phyloP scores from a whole-genome alignment of 1,140 invertebrate genomes.

The Arion vulgaris region DNA sequence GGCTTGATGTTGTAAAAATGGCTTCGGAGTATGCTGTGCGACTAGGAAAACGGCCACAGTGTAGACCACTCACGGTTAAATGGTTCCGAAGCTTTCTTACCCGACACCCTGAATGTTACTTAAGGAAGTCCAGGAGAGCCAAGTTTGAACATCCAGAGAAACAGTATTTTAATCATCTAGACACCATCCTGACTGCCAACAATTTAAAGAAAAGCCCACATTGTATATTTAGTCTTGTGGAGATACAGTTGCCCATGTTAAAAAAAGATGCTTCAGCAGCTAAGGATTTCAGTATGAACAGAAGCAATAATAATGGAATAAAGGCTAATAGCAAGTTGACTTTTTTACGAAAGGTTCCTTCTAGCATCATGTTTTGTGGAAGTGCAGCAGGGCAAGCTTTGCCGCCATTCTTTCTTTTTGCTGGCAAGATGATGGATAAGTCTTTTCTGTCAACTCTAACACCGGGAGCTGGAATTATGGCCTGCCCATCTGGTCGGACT shows the following conservation, averaged over 20 bases:
- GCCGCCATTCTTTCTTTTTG: slow-evolving; percentile 24
- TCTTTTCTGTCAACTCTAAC: neutral
- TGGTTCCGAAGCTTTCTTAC: slow-evolving; percentile 36
- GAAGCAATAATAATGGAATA: neutral
- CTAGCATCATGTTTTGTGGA: slow-evolving; percentile 24
- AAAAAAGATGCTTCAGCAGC: neutral
- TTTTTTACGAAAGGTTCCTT: slow-evolving; percentile 7
- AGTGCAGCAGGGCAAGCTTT: slow-evolving; percentile 30
- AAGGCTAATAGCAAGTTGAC: neutral
- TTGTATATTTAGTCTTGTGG: slow-evolving; percentile 26
- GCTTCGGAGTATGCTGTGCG: slow-evolving; percentile 31
- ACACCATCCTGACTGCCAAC: slow-evolving; percentile 5
- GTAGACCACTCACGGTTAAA: slow-evolving; percentile 27
- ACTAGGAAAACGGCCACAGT: slow-evolving; percentile 21
- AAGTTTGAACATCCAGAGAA: slow-evolving; percentile 25
- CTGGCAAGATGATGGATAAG: slow-evolving; percentile 26
- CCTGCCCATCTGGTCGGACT: neutral
- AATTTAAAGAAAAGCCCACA: slow-evolving; percentile 23
- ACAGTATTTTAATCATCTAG: slow-evolving; percentile 25
- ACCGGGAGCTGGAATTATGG: slow-evolving; percentile 22
- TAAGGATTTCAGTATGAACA: neutral
- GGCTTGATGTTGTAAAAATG: slow-evolving; percentile 32
- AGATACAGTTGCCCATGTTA: slow-evolving; percentile 14
- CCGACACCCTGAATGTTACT: slow-evolving; percentile 33
- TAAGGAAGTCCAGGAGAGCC: slow-evolving; percentile 3